Percentiles rank a stretch among this genome's conserved stretches.
Evolutionary conservation across 2,888 invertebrate species (phyloP).

Genomic region (Philereme transversata): DNA sequence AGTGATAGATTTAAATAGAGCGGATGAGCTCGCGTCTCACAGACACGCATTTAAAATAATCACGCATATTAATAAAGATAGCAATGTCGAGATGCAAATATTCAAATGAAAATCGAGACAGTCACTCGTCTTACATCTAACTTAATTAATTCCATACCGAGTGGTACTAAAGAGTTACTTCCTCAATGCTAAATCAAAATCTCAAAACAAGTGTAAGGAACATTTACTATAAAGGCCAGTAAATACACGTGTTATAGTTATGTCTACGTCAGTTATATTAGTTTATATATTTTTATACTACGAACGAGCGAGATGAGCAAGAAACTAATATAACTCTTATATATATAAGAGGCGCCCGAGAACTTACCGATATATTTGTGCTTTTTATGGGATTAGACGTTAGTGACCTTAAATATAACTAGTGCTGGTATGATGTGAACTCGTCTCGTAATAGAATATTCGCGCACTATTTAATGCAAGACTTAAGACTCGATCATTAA

Average conservation of each 20-base stretch:
- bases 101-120: slow-evolving; percentile 62
- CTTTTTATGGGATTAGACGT: slow-evolving; percentile 37
- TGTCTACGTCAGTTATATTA: slow-evolving; percentile 75
- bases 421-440: slow-evolving; percentile 56
- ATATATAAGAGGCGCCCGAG: slow-evolving; percentile 49
- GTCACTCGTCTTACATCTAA: slow-evolving; percentile 74
- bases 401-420: slow-evolving; percentile 60
- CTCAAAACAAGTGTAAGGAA: slow-evolving; percentile 63
- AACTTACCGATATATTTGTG: slow-evolving; percentile 48
- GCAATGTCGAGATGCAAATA: slow-evolving; percentile 55
- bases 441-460: slow-evolving; percentile 37
- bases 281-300: slow-evolving; percentile 63
- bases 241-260: slow-evolving; percentile 74
- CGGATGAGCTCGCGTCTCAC: slow-evolving; percentile 43
- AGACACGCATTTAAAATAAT: slow-evolving; percentile 66
- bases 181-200: slow-evolving; percentile 51
- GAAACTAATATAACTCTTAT: slow-evolving; percentile 56
- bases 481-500: neutral
- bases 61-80: slow-evolving; percentile 49
- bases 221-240: slow-evolving; percentile 73
- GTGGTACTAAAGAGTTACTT: slow-evolving; percentile 58
- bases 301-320: slow-evolving; percentile 74
- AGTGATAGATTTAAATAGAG: slow-evolving; percentile 44
- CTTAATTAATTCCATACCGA: slow-evolving; percentile 67
- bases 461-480: slow-evolving; percentile 20